Evolutionary conservation across 2,113 vertebrate species (phyloP).

Genomic region (Nipponia nippon): DNA sequence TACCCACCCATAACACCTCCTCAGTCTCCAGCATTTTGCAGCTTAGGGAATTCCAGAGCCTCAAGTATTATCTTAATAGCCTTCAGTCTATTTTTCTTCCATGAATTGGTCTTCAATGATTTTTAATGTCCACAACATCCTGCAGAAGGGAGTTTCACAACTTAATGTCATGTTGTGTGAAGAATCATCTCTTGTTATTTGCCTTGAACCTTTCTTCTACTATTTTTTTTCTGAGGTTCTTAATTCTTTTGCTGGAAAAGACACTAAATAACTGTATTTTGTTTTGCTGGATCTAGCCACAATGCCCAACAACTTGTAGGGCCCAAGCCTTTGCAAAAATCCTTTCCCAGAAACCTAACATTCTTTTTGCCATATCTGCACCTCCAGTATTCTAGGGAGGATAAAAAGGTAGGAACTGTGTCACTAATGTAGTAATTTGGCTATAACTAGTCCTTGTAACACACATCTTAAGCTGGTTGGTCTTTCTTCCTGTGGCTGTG

Average conservation of each 20-base stretch:
- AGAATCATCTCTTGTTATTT: neutral
- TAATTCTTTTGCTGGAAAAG: neutral
- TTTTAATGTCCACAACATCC: neutral
- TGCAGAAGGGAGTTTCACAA: neutral
- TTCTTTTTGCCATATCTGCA: neutral
- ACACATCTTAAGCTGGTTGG: neutral
- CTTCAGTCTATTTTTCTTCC: neutral
- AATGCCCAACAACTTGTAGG: neutral
- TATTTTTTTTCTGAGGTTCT: neutral
- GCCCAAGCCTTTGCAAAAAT: neutral
- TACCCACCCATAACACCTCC: neutral
- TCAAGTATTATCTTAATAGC: neutral
- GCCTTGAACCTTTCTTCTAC: neutral
- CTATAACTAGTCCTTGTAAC: neutral
- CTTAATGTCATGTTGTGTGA: neutral
- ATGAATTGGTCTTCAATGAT: neutral
- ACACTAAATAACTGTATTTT: neutral
- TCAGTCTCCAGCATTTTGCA: neutral
- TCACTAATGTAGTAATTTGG: neutral
- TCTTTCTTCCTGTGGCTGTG: neutral
- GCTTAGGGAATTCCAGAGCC: neutral
- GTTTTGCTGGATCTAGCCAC: neutral
- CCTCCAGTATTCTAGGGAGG: neutral
- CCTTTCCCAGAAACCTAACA: neutral
- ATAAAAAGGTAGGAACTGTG: neutral